A percentile compares a stretch with the other conserved stretches of the same genome.
phyloP scores from a whole-genome alignment of 1,140 invertebrate species.

The Brachionus rotundiformis region DNA sequence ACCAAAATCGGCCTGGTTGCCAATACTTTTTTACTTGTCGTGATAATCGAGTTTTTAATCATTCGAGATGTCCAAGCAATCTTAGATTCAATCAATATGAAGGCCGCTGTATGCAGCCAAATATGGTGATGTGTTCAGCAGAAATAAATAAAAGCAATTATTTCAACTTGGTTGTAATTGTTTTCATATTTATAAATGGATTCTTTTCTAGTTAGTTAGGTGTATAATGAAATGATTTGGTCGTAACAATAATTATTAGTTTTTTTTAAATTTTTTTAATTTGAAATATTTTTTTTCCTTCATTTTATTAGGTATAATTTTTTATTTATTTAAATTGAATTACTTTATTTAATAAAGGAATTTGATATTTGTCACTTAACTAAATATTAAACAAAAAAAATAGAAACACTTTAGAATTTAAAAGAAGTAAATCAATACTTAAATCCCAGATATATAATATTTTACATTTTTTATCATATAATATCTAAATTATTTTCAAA shows the following conservation, averaged over 20 bases:
- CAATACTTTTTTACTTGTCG: slow-evolving; percentile 45
- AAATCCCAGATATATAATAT: no score
- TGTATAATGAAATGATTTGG: neutral
- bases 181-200: neutral
- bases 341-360: neutral
- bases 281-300: neutral
- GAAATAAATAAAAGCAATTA: neutral
- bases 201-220: neutral
- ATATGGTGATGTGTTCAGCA: slow-evolving; percentile 25
- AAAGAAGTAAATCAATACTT: no score
- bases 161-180: neutral
- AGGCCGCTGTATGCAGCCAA: slow-evolving; percentile 41
- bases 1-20: slow-evolving; percentile 45
- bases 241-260: neutral
- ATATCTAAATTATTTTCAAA: no score
- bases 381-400: neutral
- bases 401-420: no score
- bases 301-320: no score
- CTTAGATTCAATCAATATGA: slow-evolving; percentile 51
- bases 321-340: neutral
- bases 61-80: slow-evolving; percentile 25
- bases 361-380: neutral
- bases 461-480: no score
- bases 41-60: slow-evolving; percentile 50
- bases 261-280: neutral